Base-by-base conservation (phyloP, 2,113 vertebrate genomes). In the Odocoileus virginianus region DNA sequence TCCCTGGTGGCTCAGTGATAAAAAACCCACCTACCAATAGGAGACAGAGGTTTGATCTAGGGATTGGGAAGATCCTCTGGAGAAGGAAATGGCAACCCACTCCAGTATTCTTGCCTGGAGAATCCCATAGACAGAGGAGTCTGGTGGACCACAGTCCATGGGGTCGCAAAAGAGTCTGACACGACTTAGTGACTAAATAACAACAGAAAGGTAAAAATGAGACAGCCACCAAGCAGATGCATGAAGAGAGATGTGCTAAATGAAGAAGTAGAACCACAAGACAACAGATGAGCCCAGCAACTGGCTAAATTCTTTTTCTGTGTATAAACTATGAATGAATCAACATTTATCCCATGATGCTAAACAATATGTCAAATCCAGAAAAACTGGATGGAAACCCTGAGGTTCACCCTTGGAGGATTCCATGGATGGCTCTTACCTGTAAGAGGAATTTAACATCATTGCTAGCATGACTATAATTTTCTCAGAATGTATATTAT, bases 231-330 rank as follows among this genome's bases (percentile, higher is more conserved):
- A 17, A 45, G n/a, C 36, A 47, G 23, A 54, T 67, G 50, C n/a
- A 47, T 36, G 50, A 54, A 57, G 47, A 82, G 25, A 47, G 19
- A 50, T 1, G 14, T 14, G 33, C 50, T 12, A 25, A 23, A 97
- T 81, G 50, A 91, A 57, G 58, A 60, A 88, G 71, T 0, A 94
- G 85, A 47, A 61, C 5, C 81, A 84, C 58, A 60, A 43, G 9
- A 93, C 61, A 95, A 16, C 47, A 90, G 55, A 76, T 12, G 43
- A 94, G 74, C 57, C 16, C 16, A 91, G 88, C 19, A 91, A n/a
- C 82, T 94, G 91, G 52, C 7, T 89, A 13, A 36, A 82, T 58
- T 54, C 58, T 23, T 89, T 13, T 6, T 5, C n/a, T 55, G 16
- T 14, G 45, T 30, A 36, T 33, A 84, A 28, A 13, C 71, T 88